Base-by-base conservation (phyloP, 30 jellyfish, hydroid and myxozoan species). In the Hydractinia echinata region DNA sequence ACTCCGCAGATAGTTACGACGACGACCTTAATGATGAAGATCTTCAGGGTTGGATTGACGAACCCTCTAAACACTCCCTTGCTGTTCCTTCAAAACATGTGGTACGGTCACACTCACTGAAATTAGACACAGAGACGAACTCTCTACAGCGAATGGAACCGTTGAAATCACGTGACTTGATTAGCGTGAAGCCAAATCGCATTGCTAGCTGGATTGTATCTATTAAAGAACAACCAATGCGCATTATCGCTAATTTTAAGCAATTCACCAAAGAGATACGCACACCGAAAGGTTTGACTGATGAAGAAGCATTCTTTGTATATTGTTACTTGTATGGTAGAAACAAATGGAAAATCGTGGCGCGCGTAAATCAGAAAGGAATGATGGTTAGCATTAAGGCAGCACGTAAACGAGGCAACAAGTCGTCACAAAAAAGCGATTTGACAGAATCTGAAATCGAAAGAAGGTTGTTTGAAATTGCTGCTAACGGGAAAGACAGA, bases 301-400 rank as follows among this genome's bases (percentile, higher is more conserved):
- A 80, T 20, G 87, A 80, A 61, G 87, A 80, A 80, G 14, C 67
- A 11, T 80, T 15, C 82, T 80, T 80, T 80, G 87, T 80, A 9
- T 80, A 80, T 61, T 80, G 71, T 44, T 80, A 80, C 5, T 16
- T 80, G 49, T 66, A 58, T n/a, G 72, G 68, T 0, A 13, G 82
- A 7, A 62, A 80, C 51, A 80, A 80, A 16, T 80, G 87, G 87
- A 19, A 50, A 61, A 67, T 66, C 48, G 83, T 62, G 4, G 87
- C 87, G 0, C 51, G 76, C 7, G 53, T 20, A 15, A 61, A 50
- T n/a, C 20, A 61, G 50, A 4, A 61, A 2, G 62, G 51, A 5
- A 39, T 19, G 49, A 80, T 80, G 83, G 52, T 44, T 15, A 15
- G 55, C 21, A 84, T 80, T 0, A 80, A 66, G 53, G 52, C 54